phyloP scores from a whole-genome alignment of 2,113 vertebrate species.

The Gallinago jamesoni region DNA sequence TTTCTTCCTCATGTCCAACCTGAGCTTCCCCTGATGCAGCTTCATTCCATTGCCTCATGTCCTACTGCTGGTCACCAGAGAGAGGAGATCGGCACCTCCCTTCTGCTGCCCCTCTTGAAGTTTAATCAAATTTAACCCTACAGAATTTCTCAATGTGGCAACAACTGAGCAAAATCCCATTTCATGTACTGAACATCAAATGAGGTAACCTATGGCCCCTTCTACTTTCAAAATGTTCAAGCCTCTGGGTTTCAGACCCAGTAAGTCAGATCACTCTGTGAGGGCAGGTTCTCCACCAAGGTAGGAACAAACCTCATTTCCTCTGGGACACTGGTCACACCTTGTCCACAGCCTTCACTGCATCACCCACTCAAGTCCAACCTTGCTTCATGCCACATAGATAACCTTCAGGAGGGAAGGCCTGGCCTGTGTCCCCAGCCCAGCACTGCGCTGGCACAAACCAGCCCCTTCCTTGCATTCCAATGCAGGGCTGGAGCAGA shows the following conservation, averaged over 20 bases:
- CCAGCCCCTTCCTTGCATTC: not conserved
- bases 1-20: not conserved
- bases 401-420: not conserved
- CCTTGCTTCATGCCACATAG: not conserved
- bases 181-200: not conserved
- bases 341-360: accelerated
- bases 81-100: not conserved
- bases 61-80: not conserved
- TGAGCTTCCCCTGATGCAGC: not conserved
- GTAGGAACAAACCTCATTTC: not conserved
- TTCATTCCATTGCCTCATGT: not conserved
- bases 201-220: not conserved
- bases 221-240: not conserved
- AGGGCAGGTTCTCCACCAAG: not conserved
- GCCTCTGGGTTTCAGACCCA: not conserved
- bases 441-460: not conserved
- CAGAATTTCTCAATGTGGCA: not conserved
- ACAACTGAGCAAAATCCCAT: not conserved
- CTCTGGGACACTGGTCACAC: not conserved
- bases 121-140: not conserved
- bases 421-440: not conserved
- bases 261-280: not conserved
- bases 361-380: not conserved
- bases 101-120: not conserved
- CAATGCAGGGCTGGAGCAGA: not conserved